phyloP scores from a whole-genome alignment of 2,888 invertebrate species.

The Acleris sparsana region DNA sequence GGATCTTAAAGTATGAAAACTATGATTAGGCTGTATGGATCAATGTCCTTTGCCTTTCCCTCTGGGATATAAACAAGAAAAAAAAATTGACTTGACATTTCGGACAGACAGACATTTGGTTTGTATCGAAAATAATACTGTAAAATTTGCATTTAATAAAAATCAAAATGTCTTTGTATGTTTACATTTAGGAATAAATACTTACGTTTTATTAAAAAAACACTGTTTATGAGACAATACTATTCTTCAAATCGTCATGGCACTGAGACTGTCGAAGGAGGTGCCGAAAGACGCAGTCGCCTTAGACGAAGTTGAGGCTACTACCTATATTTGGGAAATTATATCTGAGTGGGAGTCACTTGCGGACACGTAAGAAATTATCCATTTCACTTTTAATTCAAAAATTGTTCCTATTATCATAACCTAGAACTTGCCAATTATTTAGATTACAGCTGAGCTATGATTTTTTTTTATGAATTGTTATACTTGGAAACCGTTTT shows the following conservation, averaged over 20 bases:
- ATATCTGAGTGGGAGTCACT: constrained; percentile 83
- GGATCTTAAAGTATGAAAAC: too few species aligned
- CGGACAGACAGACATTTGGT: too few species aligned
- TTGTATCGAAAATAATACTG: too few species aligned
- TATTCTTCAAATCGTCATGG: constrained; percentile 67
- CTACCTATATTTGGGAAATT: constrained; percentile 83
- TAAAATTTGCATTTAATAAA: too few species aligned
- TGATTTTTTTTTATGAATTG: too few species aligned
- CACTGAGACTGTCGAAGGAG: constrained; percentile 76
- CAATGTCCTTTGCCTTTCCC: too few species aligned
- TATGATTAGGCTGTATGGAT: too few species aligned
- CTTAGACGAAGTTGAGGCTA: constrained; percentile 83
- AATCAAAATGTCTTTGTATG: neutral
- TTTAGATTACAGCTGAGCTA: too few species aligned
- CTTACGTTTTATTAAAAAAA: neutral
- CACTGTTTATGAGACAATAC: constrained; percentile 3
- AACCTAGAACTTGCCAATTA: constrained; percentile 19
- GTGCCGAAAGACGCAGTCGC: constrained; percentile 85
- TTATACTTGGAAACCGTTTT: too few species aligned
- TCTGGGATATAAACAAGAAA: too few species aligned
- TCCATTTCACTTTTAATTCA: constrained; percentile 15
- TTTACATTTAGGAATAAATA: neutral
- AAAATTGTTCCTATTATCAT: constrained; percentile 2
- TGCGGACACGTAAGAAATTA: constrained; percentile 83
- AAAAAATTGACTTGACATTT: too few species aligned